Evolutionary conservation across 1,140 invertebrate species (phyloP).

Genomic region (Drosophila nigrodunni): DNA sequence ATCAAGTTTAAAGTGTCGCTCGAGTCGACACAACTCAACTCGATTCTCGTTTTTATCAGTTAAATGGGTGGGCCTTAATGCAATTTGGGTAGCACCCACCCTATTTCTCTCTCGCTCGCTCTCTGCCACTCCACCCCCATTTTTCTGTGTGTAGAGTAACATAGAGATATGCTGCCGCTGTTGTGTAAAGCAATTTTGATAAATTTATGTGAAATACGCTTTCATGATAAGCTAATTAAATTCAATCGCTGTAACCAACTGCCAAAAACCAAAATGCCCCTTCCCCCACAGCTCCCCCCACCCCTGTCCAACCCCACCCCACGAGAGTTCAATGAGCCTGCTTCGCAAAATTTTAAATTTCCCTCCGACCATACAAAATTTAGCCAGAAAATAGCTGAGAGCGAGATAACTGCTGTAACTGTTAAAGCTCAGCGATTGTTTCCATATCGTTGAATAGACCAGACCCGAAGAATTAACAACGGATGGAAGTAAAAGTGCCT

Average conservation of each 20-base stretch:
- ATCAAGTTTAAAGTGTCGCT: constrained; percentile 78
- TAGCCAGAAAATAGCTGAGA: background rate
- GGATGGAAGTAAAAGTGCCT: constrained; percentile 21
- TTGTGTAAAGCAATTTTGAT: constrained; percentile 82
- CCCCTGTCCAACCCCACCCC: background rate
- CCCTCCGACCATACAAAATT: constrained; percentile 1
- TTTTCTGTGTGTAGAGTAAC: background rate
- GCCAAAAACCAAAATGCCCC: constrained; percentile 65
- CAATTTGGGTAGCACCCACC: constrained; percentile 61
- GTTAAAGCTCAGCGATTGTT: constrained; percentile 68
- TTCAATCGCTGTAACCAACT: constrained; percentile 81
- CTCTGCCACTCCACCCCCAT: background rate
- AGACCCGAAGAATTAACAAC: constrained; percentile 50
- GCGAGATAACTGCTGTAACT: constrained; percentile 21
- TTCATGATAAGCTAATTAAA: constrained; percentile 83
- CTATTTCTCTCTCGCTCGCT: background rate
- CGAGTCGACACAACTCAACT: constrained; percentile 47
- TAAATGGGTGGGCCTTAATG: constrained; percentile 79
- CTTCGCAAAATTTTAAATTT: background rate
- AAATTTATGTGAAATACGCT: constrained; percentile 83
- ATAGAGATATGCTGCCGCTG: constrained; percentile 50
- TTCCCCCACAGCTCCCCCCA: background rate
- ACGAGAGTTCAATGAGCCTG: background rate
- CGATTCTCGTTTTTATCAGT: constrained; percentile 77
- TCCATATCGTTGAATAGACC: constrained; percentile 68